Evolutionary conservation across 2,113 vertebrate species (phyloP), one percentile per base, ranked within the genome.

Genomic region (Podilymbus podiceps): DNA sequence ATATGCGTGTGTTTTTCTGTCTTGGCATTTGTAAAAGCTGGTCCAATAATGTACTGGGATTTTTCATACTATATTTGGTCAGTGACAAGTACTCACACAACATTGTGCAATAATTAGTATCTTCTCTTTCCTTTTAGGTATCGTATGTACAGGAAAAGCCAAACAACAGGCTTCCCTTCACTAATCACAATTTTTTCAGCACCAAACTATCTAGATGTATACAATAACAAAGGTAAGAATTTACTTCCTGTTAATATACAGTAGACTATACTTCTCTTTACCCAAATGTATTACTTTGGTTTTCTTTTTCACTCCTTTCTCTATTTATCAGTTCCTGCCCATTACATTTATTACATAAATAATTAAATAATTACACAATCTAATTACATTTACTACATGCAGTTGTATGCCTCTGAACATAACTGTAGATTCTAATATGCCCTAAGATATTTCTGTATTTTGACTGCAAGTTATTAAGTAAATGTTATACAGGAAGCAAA

Each of bases 71-170:
- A 1, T 30, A 8, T 62, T 49, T 81, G 31, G 8, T 77, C 55
- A 67, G 27, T 85, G 63, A 69, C 74, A 74, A 89, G 53, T 72
- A 38, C 0, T 16, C 25, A 11, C 46, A 24, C 11, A 63, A 19
- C 28, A 10, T 1, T 12, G 7, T 22, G 42, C 63, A 84, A 17
- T 88, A 94, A 88, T 81, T 44, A 18, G 9, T 78, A 76, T 90
- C 59, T 93, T 85, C 5, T 92, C 66, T 97, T 96, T 77, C 95
- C 88, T 96, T 80, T 33, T 87, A 99, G 99, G 97, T 99, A 99
- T 94, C 99, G 99, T 96, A 99, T 99, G 99, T 99, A 99, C 98
- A 99, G 99, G 98, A 99, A 99, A 98, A 99, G 99, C 98, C 99
- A 99, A 98, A 99, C 99, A 94, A 99, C 99, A 98, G 99, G 99